phyloP scores from a whole-genome alignment of 2,888 invertebrate genomes.

The Adelphocoris suturalis region DNA sequence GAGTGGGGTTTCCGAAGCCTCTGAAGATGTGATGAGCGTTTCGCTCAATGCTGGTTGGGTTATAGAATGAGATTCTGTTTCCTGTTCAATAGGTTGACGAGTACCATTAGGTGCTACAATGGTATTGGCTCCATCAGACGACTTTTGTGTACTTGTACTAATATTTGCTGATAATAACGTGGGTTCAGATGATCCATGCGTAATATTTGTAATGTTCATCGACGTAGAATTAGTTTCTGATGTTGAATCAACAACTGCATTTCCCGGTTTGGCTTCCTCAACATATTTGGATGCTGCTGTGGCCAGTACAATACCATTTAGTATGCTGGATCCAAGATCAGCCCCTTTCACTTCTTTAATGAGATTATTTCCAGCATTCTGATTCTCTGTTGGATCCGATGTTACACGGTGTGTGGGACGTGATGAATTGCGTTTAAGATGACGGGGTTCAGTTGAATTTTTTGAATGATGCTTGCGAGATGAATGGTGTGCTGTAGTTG shows the following conservation, averaged over 20 bases:
- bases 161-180: too few species aligned
- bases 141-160: neutral
- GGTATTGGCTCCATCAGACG: neutral
- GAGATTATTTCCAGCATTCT: conserved; percentile 49
- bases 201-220: neutral
- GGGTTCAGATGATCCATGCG: neutral
- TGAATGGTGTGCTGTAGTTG: neutral
- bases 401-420: neutral
- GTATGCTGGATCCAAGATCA: conserved; percentile 56
- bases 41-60: neutral
- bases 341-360: conserved; percentile 53
- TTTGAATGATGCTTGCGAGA: neutral
- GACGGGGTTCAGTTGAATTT: neutral
- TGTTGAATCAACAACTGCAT: neutral
- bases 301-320: conserved; percentile 46
- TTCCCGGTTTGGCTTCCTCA: neutral
- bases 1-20: neutral
- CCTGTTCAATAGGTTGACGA: neutral
- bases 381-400: neutral
- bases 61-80: neutral
- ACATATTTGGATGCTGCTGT: conserved; percentile 27
- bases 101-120: neutral
- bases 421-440: neutral
- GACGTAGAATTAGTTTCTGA: neutral
- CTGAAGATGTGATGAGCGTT: neutral